These are phyloP conservation scores for Macrosoma leucophasiata DNA, from an alignment of 2,888 invertebrate genomes.

Conservation along the genomic window DNA sequence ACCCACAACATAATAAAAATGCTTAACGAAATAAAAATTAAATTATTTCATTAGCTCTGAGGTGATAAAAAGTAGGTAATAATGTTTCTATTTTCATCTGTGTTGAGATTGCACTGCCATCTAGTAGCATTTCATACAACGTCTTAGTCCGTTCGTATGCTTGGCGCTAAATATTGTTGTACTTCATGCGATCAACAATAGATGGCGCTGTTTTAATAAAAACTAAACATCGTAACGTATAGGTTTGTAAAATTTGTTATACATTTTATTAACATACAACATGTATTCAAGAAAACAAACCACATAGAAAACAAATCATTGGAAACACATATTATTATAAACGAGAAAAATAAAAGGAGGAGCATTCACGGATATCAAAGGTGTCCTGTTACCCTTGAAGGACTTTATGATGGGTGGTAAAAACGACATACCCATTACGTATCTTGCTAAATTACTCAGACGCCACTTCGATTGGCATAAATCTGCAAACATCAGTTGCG, in stretches of 20 bases:
- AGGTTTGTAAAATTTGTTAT: conserved; percentile 1
- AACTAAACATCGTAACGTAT: neutral
- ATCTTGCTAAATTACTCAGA: conserved; percentile 48
- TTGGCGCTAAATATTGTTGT: too few relatives aligned
- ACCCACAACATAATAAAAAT: too few relatives aligned
- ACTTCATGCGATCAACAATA: too few relatives aligned
- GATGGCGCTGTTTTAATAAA: conserved; percentile 29
- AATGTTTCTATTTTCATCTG: too few relatives aligned
- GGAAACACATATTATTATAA: neutral
- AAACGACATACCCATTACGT: conserved; percentile 56
- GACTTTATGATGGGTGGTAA: conserved; percentile 18
- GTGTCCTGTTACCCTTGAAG: conserved; percentile 13
- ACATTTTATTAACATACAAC: neutral
- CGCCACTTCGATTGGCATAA: conserved; percentile 47
- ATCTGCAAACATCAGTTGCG: conserved; percentile 45
- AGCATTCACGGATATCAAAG: conserved; percentile 13
- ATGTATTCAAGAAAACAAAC: neutral
- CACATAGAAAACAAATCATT: too few relatives aligned
- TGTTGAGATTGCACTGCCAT: too few relatives aligned
- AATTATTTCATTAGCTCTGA: too few relatives aligned
- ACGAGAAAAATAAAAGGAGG: conserved; percentile 5
- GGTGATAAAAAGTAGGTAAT: too few relatives aligned
- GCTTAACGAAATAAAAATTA: too few relatives aligned
- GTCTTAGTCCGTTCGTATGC: too few relatives aligned
- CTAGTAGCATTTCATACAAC: too few relatives aligned